Evolutionary conservation across 2,113 vertebrate species (phyloP).

Genomic region (Mugil cephalus): DNA sequence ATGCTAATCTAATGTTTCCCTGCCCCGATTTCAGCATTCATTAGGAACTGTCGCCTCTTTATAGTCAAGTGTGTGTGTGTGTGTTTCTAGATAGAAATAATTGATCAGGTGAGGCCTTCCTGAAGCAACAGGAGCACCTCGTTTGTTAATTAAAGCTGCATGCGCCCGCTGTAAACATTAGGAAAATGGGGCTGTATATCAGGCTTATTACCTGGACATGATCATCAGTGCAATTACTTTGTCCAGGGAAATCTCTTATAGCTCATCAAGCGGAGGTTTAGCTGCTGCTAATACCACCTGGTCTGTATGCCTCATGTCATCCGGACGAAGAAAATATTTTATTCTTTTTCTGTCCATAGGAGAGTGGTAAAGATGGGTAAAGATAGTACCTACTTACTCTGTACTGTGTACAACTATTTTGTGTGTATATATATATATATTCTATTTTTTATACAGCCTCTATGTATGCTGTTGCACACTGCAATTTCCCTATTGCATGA

Average conservation of each 20-base stretch:
- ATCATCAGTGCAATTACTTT: conserved; percentile 51
- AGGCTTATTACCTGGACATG: conserved; percentile 63
- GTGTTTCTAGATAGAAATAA: conserved; percentile 63
- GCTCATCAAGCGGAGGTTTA: conserved; percentile 32
- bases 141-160: conserved; percentile 76
- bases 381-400: background rate
- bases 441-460: too few species aligned
- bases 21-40: conserved; percentile 43
- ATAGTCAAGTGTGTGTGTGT: conserved; percentile 29
- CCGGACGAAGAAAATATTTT: conserved; percentile 1
- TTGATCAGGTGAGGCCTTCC: conserved; percentile 66
- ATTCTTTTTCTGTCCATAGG: too few species aligned
- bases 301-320: background rate
- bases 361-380: conserved; percentile 14
- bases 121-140: conserved; percentile 53
- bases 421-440: too few species aligned
- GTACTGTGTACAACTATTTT: too few species aligned
- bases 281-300: conserved; percentile 23
- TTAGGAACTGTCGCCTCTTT: conserved; percentile 58
- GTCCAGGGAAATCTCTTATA: conserved; percentile 45
- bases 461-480: too few species aligned
- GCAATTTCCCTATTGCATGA: too few species aligned
- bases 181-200: conserved; percentile 70
- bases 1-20: conserved; percentile 51
- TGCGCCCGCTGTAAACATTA: conserved; percentile 68